Evolutionary conservation across 2,888 invertebrate species (phyloP).

Genomic region (Allophyes oxyacanthae): DNA sequence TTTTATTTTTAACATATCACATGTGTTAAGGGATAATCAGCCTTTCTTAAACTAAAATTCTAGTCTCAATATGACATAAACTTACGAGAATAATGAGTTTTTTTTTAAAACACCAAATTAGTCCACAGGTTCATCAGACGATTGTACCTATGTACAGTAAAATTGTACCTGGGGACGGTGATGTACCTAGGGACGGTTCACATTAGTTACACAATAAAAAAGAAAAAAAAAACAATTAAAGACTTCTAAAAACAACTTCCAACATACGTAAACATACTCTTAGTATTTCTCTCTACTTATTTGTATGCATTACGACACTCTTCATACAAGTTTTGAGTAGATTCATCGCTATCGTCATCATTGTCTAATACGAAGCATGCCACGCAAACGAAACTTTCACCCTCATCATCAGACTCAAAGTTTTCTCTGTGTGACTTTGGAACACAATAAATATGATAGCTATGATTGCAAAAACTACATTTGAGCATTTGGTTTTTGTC

Average conservation of each 20-base stretch:
- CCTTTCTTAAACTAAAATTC: not conserved
- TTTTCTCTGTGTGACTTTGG: constrained; percentile 13
- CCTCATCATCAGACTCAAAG: constrained; percentile 13
- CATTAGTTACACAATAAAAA: constrained; percentile 9
- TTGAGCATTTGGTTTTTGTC: constrained; percentile 27
- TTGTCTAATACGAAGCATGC: constrained; percentile 20
- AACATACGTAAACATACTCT: constrained; percentile 19
- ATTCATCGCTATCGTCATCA: constrained; percentile 26
- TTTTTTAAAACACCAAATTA: constrained; percentile 22
- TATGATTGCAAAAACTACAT: constrained; percentile 30
- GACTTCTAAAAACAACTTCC: constrained; percentile 10
- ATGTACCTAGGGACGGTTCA: constrained; percentile 29
- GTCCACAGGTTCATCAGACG: constrained; percentile 22
- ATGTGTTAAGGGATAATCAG: too few species aligned
- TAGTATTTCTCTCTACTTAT: constrained; percentile 12
- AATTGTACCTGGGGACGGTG: constrained; percentile 15
- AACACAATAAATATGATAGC: constrained; percentile 27
- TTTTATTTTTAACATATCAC: too few species aligned
- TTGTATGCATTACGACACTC: constrained; percentile 21
- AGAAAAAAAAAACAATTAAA: too few species aligned
- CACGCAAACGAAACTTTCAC: constrained; percentile 18
- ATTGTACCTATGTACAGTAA: constrained; percentile 23
- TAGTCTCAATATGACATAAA: constrained; percentile 11
- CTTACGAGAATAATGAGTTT: constrained; percentile 4
- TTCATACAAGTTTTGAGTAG: constrained; percentile 21